Percentiles rank a stretch among this genome's conserved stretches.
Evolutionary conservation across 2,797 vertebrate species (phyloP).

Genomic region (Oryzias sinensis): DNA sequence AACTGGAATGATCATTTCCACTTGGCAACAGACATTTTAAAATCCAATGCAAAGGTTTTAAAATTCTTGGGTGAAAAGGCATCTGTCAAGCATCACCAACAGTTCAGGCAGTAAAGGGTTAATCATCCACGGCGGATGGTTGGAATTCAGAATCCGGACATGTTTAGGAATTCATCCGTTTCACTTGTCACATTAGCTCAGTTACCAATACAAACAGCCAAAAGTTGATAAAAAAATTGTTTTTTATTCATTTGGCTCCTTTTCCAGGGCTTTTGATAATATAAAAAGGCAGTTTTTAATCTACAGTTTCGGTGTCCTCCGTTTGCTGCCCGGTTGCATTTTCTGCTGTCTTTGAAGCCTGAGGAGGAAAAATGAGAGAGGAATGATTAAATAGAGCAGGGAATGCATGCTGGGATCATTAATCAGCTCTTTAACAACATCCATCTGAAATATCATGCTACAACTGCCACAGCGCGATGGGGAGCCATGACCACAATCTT

Average conservation of each 20-base stretch:
- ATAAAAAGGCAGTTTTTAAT: constrained; percentile 58
- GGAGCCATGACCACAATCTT: too few species aligned
- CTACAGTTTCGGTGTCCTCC: constrained; percentile 58
- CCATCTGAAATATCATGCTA: too few species aligned
- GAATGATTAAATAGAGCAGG: not conserved
- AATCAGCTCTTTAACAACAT: too few species aligned
- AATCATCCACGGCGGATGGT: constrained; percentile 20
- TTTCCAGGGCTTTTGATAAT: constrained; percentile 50
- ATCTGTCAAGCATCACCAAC: not conserved
- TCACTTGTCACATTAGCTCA: constrained; percentile 34
- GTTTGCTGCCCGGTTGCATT: constrained; percentile 65
- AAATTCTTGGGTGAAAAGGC: constrained; percentile 16
- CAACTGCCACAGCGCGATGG: too few species aligned
- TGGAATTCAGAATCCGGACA: constrained; percentile 14
- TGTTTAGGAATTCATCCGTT: constrained; percentile 27
- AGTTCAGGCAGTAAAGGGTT: constrained; percentile 54
- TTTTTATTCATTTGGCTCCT: constrained; percentile 45
- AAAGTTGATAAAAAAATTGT: constrained; percentile 32
- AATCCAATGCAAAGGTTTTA: constrained; percentile 17
- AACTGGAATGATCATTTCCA: not conserved
- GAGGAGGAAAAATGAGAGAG: not conserved
- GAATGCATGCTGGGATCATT: too few species aligned
- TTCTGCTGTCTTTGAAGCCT: constrained; percentile 75
- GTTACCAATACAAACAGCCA: constrained; percentile 14
- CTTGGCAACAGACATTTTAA: constrained; percentile 25